phyloP scores from a whole-genome alignment of 2,888 invertebrate species.

The Caradrina kadenii region DNA sequence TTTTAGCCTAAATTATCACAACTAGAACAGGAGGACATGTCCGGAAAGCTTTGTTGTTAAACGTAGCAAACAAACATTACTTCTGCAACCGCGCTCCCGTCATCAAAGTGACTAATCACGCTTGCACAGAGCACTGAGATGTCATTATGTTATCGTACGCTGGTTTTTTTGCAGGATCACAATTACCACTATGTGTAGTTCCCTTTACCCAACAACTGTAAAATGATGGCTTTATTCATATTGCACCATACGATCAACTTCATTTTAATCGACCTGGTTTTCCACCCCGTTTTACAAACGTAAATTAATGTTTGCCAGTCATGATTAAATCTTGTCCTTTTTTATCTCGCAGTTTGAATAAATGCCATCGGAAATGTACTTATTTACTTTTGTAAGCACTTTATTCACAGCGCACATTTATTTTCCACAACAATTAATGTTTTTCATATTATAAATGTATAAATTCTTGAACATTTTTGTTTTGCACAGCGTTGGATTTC shows the following conservation, averaged over 20 bases:
- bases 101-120: constrained; percentile 61
- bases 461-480: constrained; percentile 77
- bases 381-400: constrained; percentile 54
- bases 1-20: background rate
- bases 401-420: constrained; percentile 64
- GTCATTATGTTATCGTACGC: constrained; percentile 50
- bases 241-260: constrained; percentile 8
- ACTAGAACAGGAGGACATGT: background rate
- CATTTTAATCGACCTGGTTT: background rate
- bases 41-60: background rate
- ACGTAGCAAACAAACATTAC: constrained; percentile 4
- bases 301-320: constrained; percentile 5
- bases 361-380: constrained; percentile 42
- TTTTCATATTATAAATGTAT: constrained; percentile 62
- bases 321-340: constrained; percentile 19
- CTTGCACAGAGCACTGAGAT: constrained; percentile 67
- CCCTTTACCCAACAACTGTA: constrained; percentile 21
- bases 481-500: constrained; percentile 88
- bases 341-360: constrained; percentile 51
- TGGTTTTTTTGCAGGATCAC: constrained; percentile 64
- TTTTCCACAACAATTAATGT: constrained; percentile 54
- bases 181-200: constrained; percentile 36
- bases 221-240: constrained; percentile 40
- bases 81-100: constrained; percentile 52
- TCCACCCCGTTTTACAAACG: background rate